Evolutionary conservation across 2,113 vertebrate genomes (phyloP), one percentile per base, ranked within the genome.

Genomic region (Dromaius novaehollandiae): DNA sequence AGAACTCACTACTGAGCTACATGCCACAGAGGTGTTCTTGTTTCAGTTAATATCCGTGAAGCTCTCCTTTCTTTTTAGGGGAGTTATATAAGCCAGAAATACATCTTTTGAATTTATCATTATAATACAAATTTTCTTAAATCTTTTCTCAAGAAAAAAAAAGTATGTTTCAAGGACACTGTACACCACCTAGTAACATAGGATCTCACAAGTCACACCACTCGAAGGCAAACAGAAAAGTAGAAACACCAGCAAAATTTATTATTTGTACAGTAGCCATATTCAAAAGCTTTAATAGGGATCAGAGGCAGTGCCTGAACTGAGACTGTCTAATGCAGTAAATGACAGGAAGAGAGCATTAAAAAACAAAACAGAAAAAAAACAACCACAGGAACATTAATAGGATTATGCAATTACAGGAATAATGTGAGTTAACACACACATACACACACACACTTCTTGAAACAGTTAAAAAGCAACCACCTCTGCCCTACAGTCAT

Each of bases 1-100:
- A 46, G 64, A 69, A 55, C 14, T 6, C 34, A 68, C 16, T 6
- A 66, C 13, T 0, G 0, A 55, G 53, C 48, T 50, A 66, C 30
- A 21, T 5, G 66, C 73, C 21, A 85, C 38, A 89, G 11, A 69
- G 14, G 40, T 32, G 16, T 28, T 90, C 1, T 18, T 80, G 77
- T 19, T 83, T 30, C 38, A 75, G 42, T 77, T 90, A 87, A n/a
- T 56, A 79, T 4, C 64, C 28, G 46, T 0, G 0, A 38, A 16
- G 26, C 78, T 22, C 64, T 56, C 32, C 40, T 87, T 76, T 34
- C 38, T 60, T 65, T 89, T 81, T 61, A 73, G 34, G 34, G n/a
- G 13, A 56, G 7, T n/a, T 7, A 70, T 28, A 77, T 7, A 84
- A 92, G 26, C 4, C 6, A 60, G 61, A 24, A 48, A 46, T 15